phyloP scores from a whole-genome alignment of 2,113 vertebrate species.

The Turnix velox region DNA sequence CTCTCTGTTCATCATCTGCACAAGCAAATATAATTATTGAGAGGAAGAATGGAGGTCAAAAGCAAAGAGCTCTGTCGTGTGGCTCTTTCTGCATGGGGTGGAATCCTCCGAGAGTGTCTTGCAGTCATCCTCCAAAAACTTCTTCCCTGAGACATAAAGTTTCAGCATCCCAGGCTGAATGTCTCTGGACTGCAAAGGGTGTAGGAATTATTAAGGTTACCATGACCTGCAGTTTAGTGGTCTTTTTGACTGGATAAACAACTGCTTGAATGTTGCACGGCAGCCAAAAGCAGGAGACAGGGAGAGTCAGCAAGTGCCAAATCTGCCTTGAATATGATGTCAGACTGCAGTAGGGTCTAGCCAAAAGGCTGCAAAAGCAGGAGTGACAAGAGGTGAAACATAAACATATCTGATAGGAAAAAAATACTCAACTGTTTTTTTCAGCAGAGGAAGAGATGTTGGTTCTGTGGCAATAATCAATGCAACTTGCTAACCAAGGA shows the following conservation, averaged over 20 bases:
- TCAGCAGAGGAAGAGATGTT: background rate
- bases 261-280: background rate
- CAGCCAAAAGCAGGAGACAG: background rate
- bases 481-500: background rate
- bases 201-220: background rate
- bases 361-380: background rate
- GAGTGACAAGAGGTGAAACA: background rate
- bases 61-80: background rate
- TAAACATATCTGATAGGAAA: background rate
- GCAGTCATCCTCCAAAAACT: background rate
- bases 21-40: background rate
- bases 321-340: background rate
- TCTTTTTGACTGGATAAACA: background rate
- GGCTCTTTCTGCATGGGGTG: background rate
- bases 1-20: background rate
- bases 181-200: background rate
- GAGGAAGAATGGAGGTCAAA: background rate
- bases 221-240: background rate
- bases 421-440: background rate
- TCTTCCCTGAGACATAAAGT: background rate
- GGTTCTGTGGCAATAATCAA: background rate
- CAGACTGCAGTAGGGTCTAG: background rate
- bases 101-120: background rate
- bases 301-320: fast-evolving
- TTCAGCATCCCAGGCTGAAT: background rate